Evolutionary conservation across 2,113 vertebrate species (phyloP).

Genomic region (Paradisaea rubra): DNA sequence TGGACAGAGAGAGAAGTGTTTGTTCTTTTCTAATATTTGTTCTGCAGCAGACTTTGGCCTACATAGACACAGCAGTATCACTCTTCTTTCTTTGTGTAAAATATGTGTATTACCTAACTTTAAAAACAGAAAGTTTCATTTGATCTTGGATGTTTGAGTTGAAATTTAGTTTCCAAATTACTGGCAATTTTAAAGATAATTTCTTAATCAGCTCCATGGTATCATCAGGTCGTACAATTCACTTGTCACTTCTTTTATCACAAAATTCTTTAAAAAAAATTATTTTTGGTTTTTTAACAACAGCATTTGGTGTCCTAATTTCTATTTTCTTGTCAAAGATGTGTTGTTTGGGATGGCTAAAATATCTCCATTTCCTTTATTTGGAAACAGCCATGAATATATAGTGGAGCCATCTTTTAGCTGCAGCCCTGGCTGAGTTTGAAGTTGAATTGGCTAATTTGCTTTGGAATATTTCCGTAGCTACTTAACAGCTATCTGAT

Average conservation of each 20-base stretch:
- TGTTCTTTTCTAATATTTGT: slow-evolving; percentile 73
- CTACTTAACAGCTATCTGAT: neutral
- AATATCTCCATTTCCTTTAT: neutral
- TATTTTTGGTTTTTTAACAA: neutral
- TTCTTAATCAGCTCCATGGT: neutral
- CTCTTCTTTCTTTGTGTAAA: slow-evolving; percentile 56
- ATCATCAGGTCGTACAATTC: neutral
- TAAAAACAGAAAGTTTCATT: neutral
- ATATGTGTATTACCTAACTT: neutral
- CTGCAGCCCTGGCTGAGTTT: neutral
- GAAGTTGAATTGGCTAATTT: neutral
- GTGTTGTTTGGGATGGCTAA: neutral
- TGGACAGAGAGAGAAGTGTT: slow-evolving; percentile 61
- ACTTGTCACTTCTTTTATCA: neutral
- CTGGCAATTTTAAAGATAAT: neutral
- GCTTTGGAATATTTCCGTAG: neutral
- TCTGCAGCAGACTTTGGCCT: slow-evolving; percentile 88
- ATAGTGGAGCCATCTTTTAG: neutral
- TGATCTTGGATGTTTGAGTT: neutral
- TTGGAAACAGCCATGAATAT: neutral
- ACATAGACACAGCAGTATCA: slow-evolving; percentile 68
- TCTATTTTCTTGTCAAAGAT: neutral
- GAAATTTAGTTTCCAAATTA: neutral
- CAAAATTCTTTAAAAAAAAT: neutral
- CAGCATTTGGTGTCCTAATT: neutral